Percentiles rank a stretch among this genome's conserved stretches.
These are phyloP conservation scores for Vesta saturnalis DNA, from an alignment of 2,888 invertebrate genomes.

Conservation along the genomic window DNA sequence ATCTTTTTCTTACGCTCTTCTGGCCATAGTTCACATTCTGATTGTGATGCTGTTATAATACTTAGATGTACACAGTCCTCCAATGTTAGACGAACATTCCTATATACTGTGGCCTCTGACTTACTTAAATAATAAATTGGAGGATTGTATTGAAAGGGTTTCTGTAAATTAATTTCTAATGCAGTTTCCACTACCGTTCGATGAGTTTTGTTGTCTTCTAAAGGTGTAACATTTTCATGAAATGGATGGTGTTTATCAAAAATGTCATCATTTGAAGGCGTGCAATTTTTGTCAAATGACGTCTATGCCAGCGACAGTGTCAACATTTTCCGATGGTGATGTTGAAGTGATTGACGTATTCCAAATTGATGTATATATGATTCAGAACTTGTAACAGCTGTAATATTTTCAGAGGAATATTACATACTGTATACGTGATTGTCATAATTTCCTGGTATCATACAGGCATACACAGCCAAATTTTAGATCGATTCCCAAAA, in stretches of 20 bases:
- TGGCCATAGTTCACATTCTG: neutral
- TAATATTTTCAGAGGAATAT: constrained; percentile 2
- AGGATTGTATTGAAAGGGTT: too few relatives aligned
- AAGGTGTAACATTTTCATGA: neutral
- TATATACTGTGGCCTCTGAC: neutral
- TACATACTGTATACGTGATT: neutral
- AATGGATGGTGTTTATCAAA: neutral
- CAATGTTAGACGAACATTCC: neutral
- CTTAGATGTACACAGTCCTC: too few relatives aligned
- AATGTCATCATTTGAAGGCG: neutral
- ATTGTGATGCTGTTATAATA: neutral
- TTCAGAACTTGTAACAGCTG: constrained; percentile 3
- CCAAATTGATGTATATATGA: neutral
- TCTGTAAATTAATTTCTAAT: neutral
- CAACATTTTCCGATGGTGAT: neutral
- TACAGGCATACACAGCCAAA: too few relatives aligned
- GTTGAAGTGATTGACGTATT: neutral
- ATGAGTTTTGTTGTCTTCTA: neutral
- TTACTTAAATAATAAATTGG: too few relatives aligned
- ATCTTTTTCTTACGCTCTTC: neutral
- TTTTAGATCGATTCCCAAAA: too few relatives aligned
- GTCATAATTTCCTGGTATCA: too few relatives aligned
- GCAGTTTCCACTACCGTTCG: neutral
- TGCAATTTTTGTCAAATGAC: neutral
- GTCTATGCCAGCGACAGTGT: neutral